Percentiles rank a stretch among this genome's conserved stretches.
phyloP scores from a whole-genome alignment of 2,113 vertebrate genomes.

The Plecotus auritus region DNA sequence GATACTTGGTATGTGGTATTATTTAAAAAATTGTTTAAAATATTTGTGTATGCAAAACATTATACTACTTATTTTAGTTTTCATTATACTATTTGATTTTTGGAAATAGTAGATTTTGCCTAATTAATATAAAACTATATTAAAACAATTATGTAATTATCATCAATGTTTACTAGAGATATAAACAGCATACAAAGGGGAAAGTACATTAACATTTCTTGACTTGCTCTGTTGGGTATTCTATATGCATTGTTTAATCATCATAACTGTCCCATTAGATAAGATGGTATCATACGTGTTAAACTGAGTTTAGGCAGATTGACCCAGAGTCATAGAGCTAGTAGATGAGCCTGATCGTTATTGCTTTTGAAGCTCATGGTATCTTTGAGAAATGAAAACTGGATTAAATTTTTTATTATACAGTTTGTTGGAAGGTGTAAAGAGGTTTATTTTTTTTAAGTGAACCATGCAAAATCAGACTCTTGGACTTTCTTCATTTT shows the following conservation, averaged over 20 bases:
- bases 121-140: neutral
- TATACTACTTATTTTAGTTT: neutral
- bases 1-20: neutral
- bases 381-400: conserved; percentile 9
- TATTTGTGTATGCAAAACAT: neutral
- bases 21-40: neutral
- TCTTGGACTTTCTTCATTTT: neutral
- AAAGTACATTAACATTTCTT: neutral
- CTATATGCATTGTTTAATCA: neutral
- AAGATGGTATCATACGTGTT: neutral
- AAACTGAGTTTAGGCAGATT: neutral
- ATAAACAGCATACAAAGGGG: neutral
- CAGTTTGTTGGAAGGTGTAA: neutral
- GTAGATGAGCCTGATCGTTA: neutral
- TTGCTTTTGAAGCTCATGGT: neutral
- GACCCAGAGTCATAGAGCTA: neutral
- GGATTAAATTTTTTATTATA: neutral
- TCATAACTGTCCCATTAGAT: neutral
- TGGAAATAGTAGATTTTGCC: conserved; percentile 16
- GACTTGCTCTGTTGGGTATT: neutral
- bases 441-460: neutral
- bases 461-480: neutral
- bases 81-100: neutral
- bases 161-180: neutral
- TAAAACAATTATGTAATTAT: neutral